Percentiles rank a stretch among this genome's conserved stretches.
Conservation (phyloP, 2,113 vertebrate genomes). For the Atlantisia rogersi region DNA sequence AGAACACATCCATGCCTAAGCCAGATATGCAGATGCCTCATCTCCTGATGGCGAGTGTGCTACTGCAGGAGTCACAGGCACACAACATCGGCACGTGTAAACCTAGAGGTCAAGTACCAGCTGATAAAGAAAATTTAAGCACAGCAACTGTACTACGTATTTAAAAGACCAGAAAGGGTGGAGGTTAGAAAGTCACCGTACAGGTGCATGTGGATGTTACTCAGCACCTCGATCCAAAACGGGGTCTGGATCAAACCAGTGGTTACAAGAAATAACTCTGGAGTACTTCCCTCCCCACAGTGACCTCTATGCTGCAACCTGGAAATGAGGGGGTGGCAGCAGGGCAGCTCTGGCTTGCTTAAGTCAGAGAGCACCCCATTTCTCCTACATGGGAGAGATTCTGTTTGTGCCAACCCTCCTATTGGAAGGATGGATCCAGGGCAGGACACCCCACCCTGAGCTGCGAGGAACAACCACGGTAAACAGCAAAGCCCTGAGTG, state of each 20-base stretch:
- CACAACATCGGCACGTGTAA: neutral
- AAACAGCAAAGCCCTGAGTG: neutral
- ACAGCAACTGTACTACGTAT: neutral
- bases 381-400: accelerated
- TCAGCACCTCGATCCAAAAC: neutral
- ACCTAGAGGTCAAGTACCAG: neutral
- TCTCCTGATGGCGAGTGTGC: neutral
- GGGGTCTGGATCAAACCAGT: neutral
- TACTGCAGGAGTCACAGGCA: neutral
- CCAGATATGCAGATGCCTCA: neutral
- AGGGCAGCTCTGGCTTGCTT: neutral
- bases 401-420: neutral
- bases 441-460: neutral
- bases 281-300: neutral
- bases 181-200: neutral
- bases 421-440: accelerated
- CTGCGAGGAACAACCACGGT: neutral
- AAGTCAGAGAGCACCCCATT: neutral
- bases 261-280: neutral
- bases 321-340: neutral
- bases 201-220: neutral
- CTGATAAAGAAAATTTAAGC: neutral
- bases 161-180: neutral
- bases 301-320: neutral
- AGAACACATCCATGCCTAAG: neutral